These are phyloP conservation scores for Siniperca knerii DNA, from an alignment of 2,113 vertebrate genomes.

Conservation along the genomic window DNA sequence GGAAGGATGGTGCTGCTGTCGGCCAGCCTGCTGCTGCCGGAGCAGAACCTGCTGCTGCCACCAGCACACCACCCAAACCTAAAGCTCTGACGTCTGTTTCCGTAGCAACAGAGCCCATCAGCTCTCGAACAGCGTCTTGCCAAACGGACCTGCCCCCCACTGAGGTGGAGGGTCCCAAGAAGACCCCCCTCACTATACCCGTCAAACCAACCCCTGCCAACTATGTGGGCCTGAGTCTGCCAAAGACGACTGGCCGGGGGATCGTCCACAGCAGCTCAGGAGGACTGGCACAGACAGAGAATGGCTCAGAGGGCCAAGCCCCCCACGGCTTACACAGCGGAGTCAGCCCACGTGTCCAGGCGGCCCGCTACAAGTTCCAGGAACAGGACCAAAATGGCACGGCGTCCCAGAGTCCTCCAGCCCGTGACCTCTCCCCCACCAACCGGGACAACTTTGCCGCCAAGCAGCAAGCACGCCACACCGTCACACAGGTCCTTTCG, in stretches of 20 bases:
- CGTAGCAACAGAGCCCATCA: conserved; percentile 87
- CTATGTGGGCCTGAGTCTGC: conserved; percentile 84
- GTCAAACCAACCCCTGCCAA: conserved; percentile 88
- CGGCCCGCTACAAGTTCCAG: conserved; percentile 97
- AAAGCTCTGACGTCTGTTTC: conserved; percentile 85
- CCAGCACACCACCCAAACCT: conserved; percentile 79
- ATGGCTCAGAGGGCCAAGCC: conserved; percentile 83
- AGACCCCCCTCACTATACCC: conserved; percentile 88
- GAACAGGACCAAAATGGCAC: conserved; percentile 98
- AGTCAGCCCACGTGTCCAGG: conserved; percentile 94
- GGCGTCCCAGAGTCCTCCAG: conserved; percentile 90
- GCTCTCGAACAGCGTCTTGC: conserved; percentile 86
- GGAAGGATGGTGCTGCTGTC: conserved; percentile 79
- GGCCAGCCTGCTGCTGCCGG: conserved; percentile 75
- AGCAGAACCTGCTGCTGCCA: conserved; percentile 77
- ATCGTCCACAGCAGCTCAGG: conserved; percentile 86
- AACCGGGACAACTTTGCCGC: conserved; percentile 94
- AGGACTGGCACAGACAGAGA: conserved; percentile 87
- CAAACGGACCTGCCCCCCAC: conserved; percentile 87
- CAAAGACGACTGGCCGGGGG: conserved; percentile 87
- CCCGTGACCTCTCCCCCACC: conserved; percentile 93
- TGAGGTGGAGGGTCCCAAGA: conserved; percentile 89
- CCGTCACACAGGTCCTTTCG: conserved; percentile 96
- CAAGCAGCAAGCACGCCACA: conserved; percentile 96
- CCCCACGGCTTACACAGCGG: conserved; percentile 84